Percentiles rank a stretch among this genome's conserved stretches.
Conservation (phyloP, 2,113 vertebrate species). For the Machaerirhynchus nigripectus region DNA sequence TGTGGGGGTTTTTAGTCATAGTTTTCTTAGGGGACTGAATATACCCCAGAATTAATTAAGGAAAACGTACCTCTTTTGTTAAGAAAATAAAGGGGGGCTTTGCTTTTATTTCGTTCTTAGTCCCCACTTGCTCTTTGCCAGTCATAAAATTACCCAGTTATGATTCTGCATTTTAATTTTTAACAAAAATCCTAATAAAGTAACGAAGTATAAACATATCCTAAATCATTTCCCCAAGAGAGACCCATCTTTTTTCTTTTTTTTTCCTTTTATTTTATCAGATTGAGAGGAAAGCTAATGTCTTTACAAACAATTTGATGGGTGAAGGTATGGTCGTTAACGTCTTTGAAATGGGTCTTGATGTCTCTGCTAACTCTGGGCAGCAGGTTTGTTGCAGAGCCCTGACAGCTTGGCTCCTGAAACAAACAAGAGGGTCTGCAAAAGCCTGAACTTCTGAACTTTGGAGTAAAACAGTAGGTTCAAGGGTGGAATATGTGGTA, state of each 20-base stretch:
- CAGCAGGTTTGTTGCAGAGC: too few relatives aligned
- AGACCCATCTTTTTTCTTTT: background rate
- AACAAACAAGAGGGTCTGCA: background rate
- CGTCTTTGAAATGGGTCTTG: accelerated
- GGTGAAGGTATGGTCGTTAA: background rate
- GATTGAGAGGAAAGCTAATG: background rate
- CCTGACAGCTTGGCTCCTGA: background rate
- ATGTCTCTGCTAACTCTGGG: background rate
- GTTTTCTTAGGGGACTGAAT: background rate
- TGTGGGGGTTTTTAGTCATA: accelerated
- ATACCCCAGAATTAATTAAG: background rate
- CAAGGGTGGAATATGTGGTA: too few relatives aligned
- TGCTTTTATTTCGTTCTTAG: background rate
- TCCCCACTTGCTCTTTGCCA: background rate
- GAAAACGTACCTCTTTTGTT: background rate
- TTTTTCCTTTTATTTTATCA: background rate
- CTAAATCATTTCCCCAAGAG: background rate
- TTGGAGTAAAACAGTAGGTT: background rate
- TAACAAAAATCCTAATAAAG: background rate
- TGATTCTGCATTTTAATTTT: background rate
- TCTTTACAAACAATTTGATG: background rate
- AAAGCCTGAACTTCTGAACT: background rate
- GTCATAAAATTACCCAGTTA: background rate
- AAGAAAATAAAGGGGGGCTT: background rate
- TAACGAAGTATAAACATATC: background rate